A percentile compares a stretch with the other conserved stretches of the same genome.
Conservation (phyloP, 1,140 invertebrate species). For the Drosophila ficusphila region DNA sequence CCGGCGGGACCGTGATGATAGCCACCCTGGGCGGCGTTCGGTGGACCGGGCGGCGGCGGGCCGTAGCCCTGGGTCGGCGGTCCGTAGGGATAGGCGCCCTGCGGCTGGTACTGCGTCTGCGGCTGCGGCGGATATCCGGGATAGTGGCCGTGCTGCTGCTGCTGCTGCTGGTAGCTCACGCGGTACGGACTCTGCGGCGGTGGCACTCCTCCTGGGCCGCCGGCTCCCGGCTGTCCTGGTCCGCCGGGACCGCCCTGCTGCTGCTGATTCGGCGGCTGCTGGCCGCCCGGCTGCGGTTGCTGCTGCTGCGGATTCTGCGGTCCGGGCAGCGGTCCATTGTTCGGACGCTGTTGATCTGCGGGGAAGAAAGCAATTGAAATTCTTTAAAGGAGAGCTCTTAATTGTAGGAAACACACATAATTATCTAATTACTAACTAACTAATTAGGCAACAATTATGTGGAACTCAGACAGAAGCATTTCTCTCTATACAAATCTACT, state of each 20-base stretch:
- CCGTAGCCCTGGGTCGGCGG: conserved; percentile 77
- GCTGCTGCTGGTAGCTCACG: conserved; percentile 84
- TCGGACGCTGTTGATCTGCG: conserved; percentile 74
- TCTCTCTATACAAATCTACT: too few species aligned
- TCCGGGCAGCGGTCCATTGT: conserved; percentile 53
- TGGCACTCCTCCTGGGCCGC: conserved; percentile 63
- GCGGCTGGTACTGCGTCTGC: conserved; percentile 84
- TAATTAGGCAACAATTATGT: too few species aligned
- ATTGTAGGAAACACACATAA: too few species aligned
- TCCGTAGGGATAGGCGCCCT: conserved; percentile 84
- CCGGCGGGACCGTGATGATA: conserved; percentile 79
- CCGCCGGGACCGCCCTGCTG: conserved; percentile 40
- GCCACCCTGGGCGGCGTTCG: conserved; percentile 76
- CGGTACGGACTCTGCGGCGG: conserved; percentile 84
- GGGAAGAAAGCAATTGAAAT: background rate
- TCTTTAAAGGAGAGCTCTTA: too few species aligned
- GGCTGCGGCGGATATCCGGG: conserved; percentile 85
- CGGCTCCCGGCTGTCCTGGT: conserved; percentile 72
- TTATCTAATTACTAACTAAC: too few species aligned
- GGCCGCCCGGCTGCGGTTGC: conserved; percentile 33
- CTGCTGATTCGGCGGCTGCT: conserved; percentile 82
- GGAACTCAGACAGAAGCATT: too few species aligned
- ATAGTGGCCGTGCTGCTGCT: conserved; percentile 85
- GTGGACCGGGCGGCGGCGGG: conserved; percentile 67
- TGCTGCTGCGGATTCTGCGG: conserved; percentile 43